Evolutionary conservation across 2,113 vertebrate species (phyloP), one percentile per base, ranked within the genome.

Genomic region (Terrapene triunguis): DNA sequence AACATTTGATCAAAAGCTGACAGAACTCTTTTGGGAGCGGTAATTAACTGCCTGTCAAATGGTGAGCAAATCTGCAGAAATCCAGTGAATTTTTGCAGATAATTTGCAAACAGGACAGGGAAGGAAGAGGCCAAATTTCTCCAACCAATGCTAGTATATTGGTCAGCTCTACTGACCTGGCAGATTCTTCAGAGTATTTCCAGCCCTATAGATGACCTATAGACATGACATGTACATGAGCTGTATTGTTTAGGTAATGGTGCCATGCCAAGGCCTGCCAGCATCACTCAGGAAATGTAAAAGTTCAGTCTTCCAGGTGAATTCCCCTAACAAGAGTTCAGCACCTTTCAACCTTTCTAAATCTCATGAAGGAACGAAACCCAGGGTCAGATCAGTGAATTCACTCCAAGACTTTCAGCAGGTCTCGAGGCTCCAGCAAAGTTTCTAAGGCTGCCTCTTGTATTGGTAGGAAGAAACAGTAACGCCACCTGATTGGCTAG

Each of bases 331-430:
- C 94, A 88, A 84, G 92, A 92, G 96, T 97, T 97, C 97, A 97
- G 94, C 95, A 97, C 96, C 97, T 97, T 96, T 97, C 95, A 96
- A 96, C 95, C 93, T 97, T 89, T 97, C 85, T 69, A 87, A 95
- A 94, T 95, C 93, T 94, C 89, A 91, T 92, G 95, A 94, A 96
- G 97, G 97, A 97, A 96, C 93, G 82, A 72, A 92, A 79, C 47
- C 0, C 54, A 89, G 87, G 62, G 92, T 69, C 42, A 93, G 89
- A 85, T 21, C 48, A 55, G 21, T 2, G 79, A 35, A 48, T 4
- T 13, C 88, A 44, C 80, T 85, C 83, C 54, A 32, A 94, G 80
- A 87, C 35, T 85, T 88, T 81, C 54, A 69, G 80, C 54, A 82
- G 35, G 74, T 65, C 88, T 83, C 72, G 88, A 80, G 91, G 47